Percentiles rank a stretch among this genome's conserved stretches.
Evolutionary conservation across 2,888 invertebrate species (phyloP).

Genomic region (Nymphalis c-album): DNA sequence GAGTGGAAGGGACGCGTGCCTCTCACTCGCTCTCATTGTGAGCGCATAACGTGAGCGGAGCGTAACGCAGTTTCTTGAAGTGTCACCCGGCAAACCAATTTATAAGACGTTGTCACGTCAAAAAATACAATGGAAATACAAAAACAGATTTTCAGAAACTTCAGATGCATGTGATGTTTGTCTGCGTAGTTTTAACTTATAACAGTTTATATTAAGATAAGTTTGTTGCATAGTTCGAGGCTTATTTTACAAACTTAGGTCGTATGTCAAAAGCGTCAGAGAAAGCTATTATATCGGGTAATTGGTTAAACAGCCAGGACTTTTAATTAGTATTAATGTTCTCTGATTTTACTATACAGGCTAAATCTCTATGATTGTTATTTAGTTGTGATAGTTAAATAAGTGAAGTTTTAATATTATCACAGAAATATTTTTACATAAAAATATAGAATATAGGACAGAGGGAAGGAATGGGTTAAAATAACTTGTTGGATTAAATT

Average conservation of each 20-base stretch:
- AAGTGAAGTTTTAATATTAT: too few species aligned
- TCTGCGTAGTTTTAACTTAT: constrained; percentile 13
- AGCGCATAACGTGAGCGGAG: too few species aligned
- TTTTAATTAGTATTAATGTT: constrained; percentile 36
- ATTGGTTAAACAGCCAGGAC: constrained; percentile 34
- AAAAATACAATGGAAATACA: not conserved
- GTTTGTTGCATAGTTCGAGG: constrained; percentile 18
- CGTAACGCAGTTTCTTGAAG: too few species aligned
- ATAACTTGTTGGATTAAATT: too few species aligned
- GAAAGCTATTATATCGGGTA: constrained; percentile 25
- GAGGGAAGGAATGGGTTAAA: too few species aligned
- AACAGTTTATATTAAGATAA: constrained; percentile 20
- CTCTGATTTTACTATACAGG: constrained; percentile 6
- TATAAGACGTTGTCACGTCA: too few species aligned
- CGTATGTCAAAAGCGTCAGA: constrained; percentile 24
- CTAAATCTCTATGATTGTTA: not conserved
- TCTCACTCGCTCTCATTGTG: too few species aligned
- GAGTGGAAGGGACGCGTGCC: too few species aligned
- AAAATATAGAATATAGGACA: too few species aligned
- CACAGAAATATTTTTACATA: too few species aligned
- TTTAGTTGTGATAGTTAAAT: not conserved
- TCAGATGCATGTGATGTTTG: not conserved
- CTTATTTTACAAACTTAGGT: constrained; percentile 21
- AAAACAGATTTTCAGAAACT: not conserved
- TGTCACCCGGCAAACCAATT: too few species aligned